Evolutionary conservation across 2,888 invertebrate species (phyloP).

Genomic region (Polydrusus pterygomalis): DNA sequence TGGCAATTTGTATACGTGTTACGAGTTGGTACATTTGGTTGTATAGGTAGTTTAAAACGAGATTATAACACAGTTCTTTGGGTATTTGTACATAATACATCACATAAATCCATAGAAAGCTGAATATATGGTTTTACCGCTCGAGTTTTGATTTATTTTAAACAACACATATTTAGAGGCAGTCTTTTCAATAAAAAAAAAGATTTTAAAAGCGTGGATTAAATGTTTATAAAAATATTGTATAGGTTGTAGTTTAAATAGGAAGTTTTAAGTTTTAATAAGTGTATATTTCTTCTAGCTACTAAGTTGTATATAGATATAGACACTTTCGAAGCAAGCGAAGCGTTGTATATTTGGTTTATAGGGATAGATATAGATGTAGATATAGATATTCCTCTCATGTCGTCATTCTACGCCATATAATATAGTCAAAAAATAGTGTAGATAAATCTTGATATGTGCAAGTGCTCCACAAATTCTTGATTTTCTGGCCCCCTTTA

Average conservation of each 20-base stretch:
- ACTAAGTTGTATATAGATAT: constrained; percentile 37
- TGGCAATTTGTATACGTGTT: neutral
- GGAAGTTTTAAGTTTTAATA: constrained; percentile 18
- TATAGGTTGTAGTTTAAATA: constrained; percentile 33
- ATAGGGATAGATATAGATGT: constrained; percentile 34
- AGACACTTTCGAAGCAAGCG: constrained; percentile 40
- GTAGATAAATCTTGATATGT: constrained; percentile 53
- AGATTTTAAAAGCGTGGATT: constrained; percentile 29
- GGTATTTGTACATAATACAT: neutral
- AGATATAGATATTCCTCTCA: constrained; percentile 5
- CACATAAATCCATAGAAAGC: neutral
- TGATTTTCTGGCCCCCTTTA: constrained; percentile 43
- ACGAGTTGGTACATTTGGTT: constrained; percentile 3
- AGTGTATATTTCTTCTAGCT: constrained; percentile 39
- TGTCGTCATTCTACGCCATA: constrained; percentile 27
- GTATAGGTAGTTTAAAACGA: neutral
- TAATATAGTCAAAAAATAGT: constrained; percentile 50
- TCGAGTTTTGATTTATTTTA: constrained; percentile 7
- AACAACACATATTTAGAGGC: neutral
- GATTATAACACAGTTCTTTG: neutral
- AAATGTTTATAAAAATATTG: constrained; percentile 50
- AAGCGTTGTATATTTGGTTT: constrained; percentile 37
- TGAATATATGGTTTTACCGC: constrained; percentile 8
- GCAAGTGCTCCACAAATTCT: constrained; percentile 41
- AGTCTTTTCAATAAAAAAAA: neutral